Conservation (phyloP, 2,113 vertebrate genomes). For the Pseudolaguvia tuberculata region DNA sequence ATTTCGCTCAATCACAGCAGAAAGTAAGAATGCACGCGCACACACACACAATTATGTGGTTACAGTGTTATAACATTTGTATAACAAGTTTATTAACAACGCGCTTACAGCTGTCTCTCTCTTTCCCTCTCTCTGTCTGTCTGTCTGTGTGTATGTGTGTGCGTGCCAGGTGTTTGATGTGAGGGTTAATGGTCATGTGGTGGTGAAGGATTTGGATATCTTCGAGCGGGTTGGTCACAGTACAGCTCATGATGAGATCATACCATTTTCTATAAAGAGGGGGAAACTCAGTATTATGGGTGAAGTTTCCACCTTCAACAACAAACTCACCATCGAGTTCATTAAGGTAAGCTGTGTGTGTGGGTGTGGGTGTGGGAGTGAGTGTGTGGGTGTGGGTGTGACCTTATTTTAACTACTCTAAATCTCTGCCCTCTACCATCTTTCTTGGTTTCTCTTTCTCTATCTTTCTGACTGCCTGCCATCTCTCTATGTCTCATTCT, state of each 20-base stretch:
- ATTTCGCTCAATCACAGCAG: constrained; percentile 97
- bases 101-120: background rate
- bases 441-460: no score
- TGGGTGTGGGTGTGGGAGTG: background rate
- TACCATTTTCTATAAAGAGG: constrained; percentile 85
- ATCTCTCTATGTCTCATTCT: no score
- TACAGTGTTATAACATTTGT: background rate
- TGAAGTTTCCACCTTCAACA: constrained; percentile 95
- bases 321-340: constrained; percentile 92
- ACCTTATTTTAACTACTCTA: no score
- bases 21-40: constrained; percentile 74
- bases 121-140: background rate
- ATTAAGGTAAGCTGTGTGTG: constrained; percentile 80
- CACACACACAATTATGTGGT: background rate
- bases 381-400: no score
- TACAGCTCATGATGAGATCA: constrained; percentile 93
- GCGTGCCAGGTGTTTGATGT: constrained; percentile 91
- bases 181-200: constrained; percentile 87
- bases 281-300: constrained; percentile 92
- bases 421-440: no score
- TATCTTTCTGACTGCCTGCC: no score
- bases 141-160: no score
- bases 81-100: background rate
- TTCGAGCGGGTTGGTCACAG: constrained; percentile 97
- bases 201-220: constrained; percentile 97